Conservation (phyloP, 2,888 invertebrate genomes). For the Rhagonycha lutea region DNA sequence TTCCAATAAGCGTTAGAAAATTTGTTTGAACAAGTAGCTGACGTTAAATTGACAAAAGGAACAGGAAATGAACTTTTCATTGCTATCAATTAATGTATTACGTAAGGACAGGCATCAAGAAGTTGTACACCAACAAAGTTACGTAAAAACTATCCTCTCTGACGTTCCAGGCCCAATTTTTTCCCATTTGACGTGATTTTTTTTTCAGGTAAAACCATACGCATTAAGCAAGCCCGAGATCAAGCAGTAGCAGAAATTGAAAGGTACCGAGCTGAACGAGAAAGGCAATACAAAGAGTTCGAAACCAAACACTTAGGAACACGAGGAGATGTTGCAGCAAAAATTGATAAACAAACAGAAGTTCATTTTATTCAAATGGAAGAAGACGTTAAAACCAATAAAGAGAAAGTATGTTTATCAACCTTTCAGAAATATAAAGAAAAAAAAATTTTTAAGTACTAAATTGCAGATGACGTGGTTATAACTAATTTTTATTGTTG, state of each 20-base stretch:
- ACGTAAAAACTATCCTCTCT: too few relatives aligned
- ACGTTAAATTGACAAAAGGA: neutral
- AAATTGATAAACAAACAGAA: slow-evolving; percentile 52
- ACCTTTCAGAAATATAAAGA: neutral
- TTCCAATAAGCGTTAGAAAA: too few relatives aligned
- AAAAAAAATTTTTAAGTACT: neutral
- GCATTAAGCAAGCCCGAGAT: slow-evolving; percentile 53
- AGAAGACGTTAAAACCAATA: slow-evolving; percentile 45
- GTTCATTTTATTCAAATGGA: slow-evolving; percentile 43
- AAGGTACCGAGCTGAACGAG: slow-evolving; percentile 50
- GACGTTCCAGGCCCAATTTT: too few relatives aligned
- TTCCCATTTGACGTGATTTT: neutral
- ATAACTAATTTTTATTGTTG: slow-evolving; percentile 32
- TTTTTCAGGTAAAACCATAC: slow-evolving; percentile 48
- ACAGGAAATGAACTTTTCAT: neutral
- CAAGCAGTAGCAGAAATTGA: slow-evolving; percentile 54
- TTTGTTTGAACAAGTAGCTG: neutral
- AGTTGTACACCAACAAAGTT: too few relatives aligned
- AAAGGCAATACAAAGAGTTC: slow-evolving; percentile 50
- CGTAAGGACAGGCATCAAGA: neutral
- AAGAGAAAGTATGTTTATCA: slow-evolving; percentile 42
- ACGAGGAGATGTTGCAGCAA: slow-evolving; percentile 49
- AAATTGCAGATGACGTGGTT: neutral
- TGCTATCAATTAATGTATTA: neutral
- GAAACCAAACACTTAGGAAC: slow-evolving; percentile 53